Evolutionary conservation across 2,113 vertebrate genomes (phyloP).

Genomic region (Brachyhypopomus gauderio): DNA sequence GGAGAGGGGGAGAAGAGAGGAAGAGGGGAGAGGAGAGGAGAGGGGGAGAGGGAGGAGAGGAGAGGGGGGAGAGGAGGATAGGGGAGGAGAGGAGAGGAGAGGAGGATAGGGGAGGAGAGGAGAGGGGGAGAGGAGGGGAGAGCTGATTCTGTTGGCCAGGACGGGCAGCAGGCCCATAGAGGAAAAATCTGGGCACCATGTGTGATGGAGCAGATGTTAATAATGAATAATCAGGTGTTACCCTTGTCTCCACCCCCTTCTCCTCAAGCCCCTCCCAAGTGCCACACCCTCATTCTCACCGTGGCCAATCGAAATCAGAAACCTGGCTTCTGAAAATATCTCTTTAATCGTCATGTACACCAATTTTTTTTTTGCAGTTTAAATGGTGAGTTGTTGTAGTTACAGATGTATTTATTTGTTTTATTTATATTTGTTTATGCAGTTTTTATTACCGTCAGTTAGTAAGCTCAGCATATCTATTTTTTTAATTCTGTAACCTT

Average conservation of each 20-base stretch:
- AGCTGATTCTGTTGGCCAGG: conserved; percentile 42
- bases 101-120: too few relatives aligned
- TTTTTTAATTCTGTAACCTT: too few relatives aligned
- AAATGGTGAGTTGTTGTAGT: too few relatives aligned
- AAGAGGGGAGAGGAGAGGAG: too few relatives aligned
- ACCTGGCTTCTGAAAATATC: neutral
- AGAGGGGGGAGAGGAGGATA: too few relatives aligned
- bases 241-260: conserved; percentile 60
- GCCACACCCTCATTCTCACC: conserved; percentile 19
- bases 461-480: too few relatives aligned
- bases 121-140: too few relatives aligned
- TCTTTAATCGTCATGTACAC: neutral
- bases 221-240: conserved; percentile 71
- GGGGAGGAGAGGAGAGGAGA: too few relatives aligned
- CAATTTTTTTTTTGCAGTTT: neutral
- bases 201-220: conserved; percentile 63
- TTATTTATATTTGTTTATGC: neutral
- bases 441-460: neutral
- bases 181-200: conserved; percentile 58
- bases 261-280: conserved; percentile 58
- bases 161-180: conserved; percentile 63
- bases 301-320: neutral
- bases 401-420: neutral
- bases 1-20: too few relatives aligned
- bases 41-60: too few relatives aligned